A percentile compares a stretch with the other conserved stretches of the same genome.
phyloP scores from a whole-genome alignment of 2,797 vertebrate genomes.

The Liparis tanakae region DNA sequence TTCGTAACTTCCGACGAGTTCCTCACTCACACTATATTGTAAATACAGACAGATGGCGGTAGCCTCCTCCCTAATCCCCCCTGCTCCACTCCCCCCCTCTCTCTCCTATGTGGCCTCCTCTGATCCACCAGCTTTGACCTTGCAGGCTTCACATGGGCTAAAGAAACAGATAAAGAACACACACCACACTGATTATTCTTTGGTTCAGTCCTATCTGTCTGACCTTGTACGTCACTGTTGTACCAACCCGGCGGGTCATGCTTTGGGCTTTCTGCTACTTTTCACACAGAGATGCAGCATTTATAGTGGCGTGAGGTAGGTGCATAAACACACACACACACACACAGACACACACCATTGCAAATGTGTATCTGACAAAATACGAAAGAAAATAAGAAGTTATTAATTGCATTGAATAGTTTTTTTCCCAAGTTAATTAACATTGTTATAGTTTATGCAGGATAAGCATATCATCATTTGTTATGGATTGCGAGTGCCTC shows the following conservation, averaged over 20 bases:
- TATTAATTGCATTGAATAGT: not conserved
- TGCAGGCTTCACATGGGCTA: conserved; percentile 4
- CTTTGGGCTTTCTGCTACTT: not conserved
- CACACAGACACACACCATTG: not conserved
- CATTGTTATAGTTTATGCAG: not conserved
- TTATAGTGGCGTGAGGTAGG: not conserved
- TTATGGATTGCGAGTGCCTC: not conserved
- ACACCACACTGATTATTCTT: conserved; percentile 22
- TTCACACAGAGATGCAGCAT: conserved; percentile 1
- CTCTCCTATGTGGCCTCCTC: conserved; percentile 32
- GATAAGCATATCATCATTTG: not conserved
- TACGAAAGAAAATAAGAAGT: not conserved
- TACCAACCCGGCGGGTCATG: conserved; percentile 10
- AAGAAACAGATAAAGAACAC: conserved; percentile 22
- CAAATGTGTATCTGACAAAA: not conserved
- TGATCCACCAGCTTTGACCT: conserved; percentile 50
- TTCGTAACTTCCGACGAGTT: conserved; percentile 45
- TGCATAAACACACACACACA: not conserved
- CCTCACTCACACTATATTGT: conserved; percentile 30
- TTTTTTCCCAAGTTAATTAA: not conserved
- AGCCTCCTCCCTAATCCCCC: conserved; percentile 50
- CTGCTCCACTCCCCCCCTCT: not conserved
- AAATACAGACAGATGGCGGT: conserved; percentile 61
- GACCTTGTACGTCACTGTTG: conserved; percentile 29
- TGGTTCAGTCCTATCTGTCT: conserved; percentile 20